phyloP scores from a whole-genome alignment of 30 jellyfish, hydroid and myxozoan genomes.

The Aurelia sp. region DNA sequence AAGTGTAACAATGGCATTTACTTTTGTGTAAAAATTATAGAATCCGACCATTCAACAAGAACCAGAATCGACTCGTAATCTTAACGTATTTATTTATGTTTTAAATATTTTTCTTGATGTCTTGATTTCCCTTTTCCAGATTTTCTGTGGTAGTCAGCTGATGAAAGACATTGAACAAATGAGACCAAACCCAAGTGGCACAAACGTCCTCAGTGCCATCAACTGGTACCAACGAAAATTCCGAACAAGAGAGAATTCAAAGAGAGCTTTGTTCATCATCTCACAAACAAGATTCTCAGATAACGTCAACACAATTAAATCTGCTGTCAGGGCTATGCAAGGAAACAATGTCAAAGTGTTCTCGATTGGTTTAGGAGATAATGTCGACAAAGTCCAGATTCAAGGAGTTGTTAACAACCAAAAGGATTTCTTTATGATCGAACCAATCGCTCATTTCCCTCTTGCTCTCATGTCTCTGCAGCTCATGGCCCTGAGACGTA shows the following conservation, averaged over 20 bases:
- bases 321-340: conserved; percentile 18
- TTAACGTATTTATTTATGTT: too few relatives aligned
- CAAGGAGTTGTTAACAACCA: conserved; percentile 55
- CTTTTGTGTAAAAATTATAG: too few relatives aligned
- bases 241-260: conserved; percentile 52
- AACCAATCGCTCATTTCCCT: conserved; percentile 60
- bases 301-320: conserved; percentile 46
- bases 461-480: conserved; percentile 70
- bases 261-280: conserved; percentile 51
- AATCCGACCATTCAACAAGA: too few relatives aligned
- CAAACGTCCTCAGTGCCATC: conserved; percentile 54
- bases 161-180: conserved; percentile 62
- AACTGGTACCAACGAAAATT: conserved; percentile 30
- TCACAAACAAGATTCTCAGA: conserved; percentile 62
- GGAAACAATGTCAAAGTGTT: conserved; percentile 46
- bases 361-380: conserved; percentile 61
- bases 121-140: conserved; percentile 12
- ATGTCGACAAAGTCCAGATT: conserved; percentile 60
- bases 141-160: conserved; percentile 65
- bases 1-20: too few relatives aligned
- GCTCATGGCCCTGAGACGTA: conserved; percentile 35
- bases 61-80: too few relatives aligned
- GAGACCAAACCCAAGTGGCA: conserved; percentile 71
- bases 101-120: too few relatives aligned
- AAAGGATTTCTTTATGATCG: conserved; percentile 34